These are phyloP conservation scores for Chaetogeoica ovagalla DNA, from an alignment of 2,888 invertebrate genomes.

Conservation along the genomic window DNA sequence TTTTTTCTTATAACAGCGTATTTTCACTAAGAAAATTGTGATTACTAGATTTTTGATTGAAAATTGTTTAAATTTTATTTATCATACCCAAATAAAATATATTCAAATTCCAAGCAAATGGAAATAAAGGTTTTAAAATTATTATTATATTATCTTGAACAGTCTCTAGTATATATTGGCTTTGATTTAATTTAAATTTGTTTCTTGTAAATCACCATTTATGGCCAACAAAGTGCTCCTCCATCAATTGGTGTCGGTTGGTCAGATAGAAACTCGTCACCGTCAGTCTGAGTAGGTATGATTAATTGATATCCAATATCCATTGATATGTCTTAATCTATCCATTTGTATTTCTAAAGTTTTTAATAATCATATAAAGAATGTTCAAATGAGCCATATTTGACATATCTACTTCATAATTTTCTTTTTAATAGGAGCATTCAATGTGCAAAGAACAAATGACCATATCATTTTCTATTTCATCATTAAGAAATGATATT, in stretches of 20 bases:
- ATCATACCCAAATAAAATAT: not conserved
- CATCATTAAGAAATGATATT: constrained; percentile 54
- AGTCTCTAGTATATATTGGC: constrained; percentile 42
- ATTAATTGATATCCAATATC: constrained; percentile 58
- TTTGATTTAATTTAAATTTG: constrained; percentile 46
- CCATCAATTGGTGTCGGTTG: constrained; percentile 63
- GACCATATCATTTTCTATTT: constrained; percentile 5
- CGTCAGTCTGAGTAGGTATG: constrained; percentile 62
- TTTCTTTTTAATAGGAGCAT: not conserved
- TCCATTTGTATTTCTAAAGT: constrained; percentile 61
- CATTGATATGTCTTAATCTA: constrained; percentile 56
- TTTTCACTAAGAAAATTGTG: no score
- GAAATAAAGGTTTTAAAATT: no score
- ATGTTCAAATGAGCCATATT: constrained; percentile 60
- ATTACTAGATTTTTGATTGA: not conserved
- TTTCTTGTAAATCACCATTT: constrained; percentile 62
- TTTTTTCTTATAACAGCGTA: no score
- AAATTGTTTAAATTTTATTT: not conserved
- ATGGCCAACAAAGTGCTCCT: constrained; percentile 63
- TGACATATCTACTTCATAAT: not conserved
- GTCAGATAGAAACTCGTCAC: constrained; percentile 61
- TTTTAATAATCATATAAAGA: constrained; percentile 60
- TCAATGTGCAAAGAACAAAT: constrained; percentile 15
- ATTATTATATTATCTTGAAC: constrained; percentile 18
- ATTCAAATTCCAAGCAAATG: not conserved